phyloP scores from a whole-genome alignment of 1,140 invertebrate genomes.

The Watersipora subatra region DNA sequence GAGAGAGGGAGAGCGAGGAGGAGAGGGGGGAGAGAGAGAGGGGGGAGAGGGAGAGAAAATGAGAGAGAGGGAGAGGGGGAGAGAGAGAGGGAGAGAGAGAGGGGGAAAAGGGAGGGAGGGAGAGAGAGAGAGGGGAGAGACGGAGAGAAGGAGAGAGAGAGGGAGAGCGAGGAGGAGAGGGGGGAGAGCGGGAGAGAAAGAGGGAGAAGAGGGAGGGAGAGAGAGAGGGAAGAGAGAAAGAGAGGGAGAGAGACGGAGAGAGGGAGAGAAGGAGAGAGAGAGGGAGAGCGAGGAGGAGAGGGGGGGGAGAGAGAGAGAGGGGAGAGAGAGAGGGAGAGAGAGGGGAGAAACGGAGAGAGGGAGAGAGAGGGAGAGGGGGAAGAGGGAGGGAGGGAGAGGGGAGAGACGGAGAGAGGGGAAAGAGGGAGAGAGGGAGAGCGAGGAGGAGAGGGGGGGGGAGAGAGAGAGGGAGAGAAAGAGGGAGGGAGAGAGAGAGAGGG shows the following conservation, averaged over 20 bases:
- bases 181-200: background rate
- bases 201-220: background rate
- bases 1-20: too few relatives aligned
- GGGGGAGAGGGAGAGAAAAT: background rate
- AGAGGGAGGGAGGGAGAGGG: background rate
- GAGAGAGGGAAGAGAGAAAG: background rate
- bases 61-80: background rate
- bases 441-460: background rate
- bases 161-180: background rate
- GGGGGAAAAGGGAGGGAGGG: background rate
- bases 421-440: too few relatives aligned
- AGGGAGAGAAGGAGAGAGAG: background rate
- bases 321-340: background rate
- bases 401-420: background rate
- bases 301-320: background rate
- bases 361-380: background rate
- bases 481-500: slow-evolving; percentile 8
- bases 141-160: background rate
- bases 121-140: background rate
- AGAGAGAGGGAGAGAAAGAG: background rate
- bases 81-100: background rate
- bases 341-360: background rate
- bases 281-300: too few relatives aligned
- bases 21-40: too few relatives aligned
- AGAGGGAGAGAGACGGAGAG: background rate